Percentiles rank a stretch among this genome's conserved stretches.
These are phyloP conservation scores for Drosophila tropicalis DNA, from an alignment of 1,140 invertebrate genomes.

Conservation along the genomic window DNA sequence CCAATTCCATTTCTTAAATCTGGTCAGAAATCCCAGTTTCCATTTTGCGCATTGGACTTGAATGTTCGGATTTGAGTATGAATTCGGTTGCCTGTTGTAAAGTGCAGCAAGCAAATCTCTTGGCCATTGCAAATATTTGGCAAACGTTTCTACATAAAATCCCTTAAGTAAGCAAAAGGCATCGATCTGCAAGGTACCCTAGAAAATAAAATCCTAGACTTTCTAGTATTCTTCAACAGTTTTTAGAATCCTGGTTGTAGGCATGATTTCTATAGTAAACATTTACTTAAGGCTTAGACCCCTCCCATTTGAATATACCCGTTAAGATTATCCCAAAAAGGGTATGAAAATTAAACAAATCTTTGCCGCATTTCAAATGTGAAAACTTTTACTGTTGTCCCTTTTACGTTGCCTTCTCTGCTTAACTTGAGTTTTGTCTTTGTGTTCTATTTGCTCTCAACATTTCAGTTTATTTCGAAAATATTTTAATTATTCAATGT, in stretches of 20 bases:
- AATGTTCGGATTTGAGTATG: slow-evolving; percentile 15
- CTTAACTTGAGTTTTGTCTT: slow-evolving; percentile 34
- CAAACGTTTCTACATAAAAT: slow-evolving; percentile 56
- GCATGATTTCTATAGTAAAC: too few species aligned
- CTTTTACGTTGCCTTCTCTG: slow-evolving; percentile 1
- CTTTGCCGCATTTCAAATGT: slow-evolving; percentile 71
- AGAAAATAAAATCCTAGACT: too few species aligned
- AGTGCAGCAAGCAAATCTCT: slow-evolving; percentile 44
- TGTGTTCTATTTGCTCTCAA: slow-evolving; percentile 25
- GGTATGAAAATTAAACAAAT: slow-evolving; percentile 64
- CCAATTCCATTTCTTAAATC: slow-evolving; percentile 57
- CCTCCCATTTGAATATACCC: neutral
- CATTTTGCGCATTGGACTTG: slow-evolving; percentile 34
- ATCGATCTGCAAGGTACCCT: neutral
- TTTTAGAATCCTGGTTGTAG: too few species aligned
- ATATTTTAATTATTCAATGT: slow-evolving; percentile 62
- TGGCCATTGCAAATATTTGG: slow-evolving; percentile 67
- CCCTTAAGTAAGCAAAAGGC: neutral
- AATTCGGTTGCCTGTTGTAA: slow-evolving; percentile 20
- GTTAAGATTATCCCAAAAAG: neutral
- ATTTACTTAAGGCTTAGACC: too few species aligned
- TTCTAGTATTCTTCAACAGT: too few species aligned
- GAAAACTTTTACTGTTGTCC: slow-evolving; percentile 56
- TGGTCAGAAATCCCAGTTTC: slow-evolving; percentile 45
- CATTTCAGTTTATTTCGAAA: slow-evolving; percentile 60